Evolutionary conservation across 2,888 invertebrate genomes (phyloP).

Genomic region (Mythimna ferrago): DNA sequence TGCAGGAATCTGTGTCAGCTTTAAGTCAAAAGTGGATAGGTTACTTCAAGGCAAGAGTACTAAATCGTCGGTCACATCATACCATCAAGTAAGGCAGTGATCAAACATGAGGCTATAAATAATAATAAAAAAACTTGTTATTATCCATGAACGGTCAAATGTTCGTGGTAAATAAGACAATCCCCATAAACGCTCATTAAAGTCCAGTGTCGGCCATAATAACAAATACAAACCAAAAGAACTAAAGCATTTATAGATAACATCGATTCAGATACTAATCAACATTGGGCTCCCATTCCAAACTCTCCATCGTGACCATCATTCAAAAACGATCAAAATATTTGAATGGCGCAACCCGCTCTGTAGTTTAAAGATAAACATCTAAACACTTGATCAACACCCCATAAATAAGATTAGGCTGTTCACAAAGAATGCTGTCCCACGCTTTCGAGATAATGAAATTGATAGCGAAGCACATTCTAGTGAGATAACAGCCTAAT

Average conservation of each 20-base stretch:
- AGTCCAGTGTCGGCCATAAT: neutral
- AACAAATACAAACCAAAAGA: constrained; percentile 14
- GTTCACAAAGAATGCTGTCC: constrained; percentile 64
- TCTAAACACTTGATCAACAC: constrained; percentile 63
- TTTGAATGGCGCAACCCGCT: constrained; percentile 51
- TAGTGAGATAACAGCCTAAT: constrained; percentile 65
- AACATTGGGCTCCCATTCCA: constrained; percentile 42
- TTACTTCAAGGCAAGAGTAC: no score
- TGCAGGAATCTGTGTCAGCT: no score
- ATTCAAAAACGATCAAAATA: constrained; percentile 64
- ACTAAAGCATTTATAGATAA: constrained; percentile 44
- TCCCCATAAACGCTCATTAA: neutral
- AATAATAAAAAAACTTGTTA: no score
- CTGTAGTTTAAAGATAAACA: constrained; percentile 53
- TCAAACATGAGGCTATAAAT: no score
- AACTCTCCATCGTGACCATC: constrained; percentile 46
- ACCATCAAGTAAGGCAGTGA: no score
- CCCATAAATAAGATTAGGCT: constrained; percentile 65
- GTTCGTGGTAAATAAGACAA: neutral
- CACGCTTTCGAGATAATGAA: constrained; percentile 65
- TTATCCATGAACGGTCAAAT: no score
- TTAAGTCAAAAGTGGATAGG: no score
- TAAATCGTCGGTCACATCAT: no score
- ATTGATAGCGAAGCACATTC: constrained; percentile 61
- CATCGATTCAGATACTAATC: constrained; percentile 45